Percentiles rank a stretch among this genome's conserved stretches.
Evolutionary conservation across 2,797 vertebrate species (phyloP).

Genomic region (Acrossocheilus wenchowensis): DNA sequence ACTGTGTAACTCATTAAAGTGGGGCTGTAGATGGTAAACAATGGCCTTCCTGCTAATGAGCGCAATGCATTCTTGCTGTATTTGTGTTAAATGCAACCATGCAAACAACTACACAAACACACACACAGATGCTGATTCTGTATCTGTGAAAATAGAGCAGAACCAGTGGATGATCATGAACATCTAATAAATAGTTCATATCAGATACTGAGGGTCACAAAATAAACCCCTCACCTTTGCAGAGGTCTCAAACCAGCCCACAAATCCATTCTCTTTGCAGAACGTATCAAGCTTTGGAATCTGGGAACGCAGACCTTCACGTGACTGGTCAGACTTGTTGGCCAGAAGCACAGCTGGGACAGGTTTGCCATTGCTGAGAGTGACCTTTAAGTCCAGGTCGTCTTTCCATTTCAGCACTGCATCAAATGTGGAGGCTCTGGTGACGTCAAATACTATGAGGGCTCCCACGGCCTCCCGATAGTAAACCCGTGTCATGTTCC

Average conservation of each 20-base stretch:
- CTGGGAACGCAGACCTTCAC: slow-evolving; percentile 73
- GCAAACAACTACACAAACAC: slow-evolving; percentile 34
- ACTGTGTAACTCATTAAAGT: slow-evolving; percentile 69
- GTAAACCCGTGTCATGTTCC: slow-evolving; percentile 86
- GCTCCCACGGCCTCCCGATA: slow-evolving; percentile 84
- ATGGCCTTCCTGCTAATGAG: slow-evolving; percentile 48
- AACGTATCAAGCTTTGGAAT: slow-evolving; percentile 80
- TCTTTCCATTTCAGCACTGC: slow-evolving; percentile 84
- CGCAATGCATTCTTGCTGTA: slow-evolving; percentile 58
- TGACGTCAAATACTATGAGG: slow-evolving; percentile 83
- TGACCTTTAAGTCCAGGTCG: slow-evolving; percentile 83
- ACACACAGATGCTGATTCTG: slow-evolving; percentile 2
- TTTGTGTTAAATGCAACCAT: slow-evolving; percentile 34
- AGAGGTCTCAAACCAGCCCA: slow-evolving; percentile 82
- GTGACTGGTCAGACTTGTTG: slow-evolving; percentile 81
- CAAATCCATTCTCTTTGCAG: slow-evolving; percentile 78
- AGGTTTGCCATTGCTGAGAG: slow-evolving; percentile 76
- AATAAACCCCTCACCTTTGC: slow-evolving; percentile 73
- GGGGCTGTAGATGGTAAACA: slow-evolving; percentile 47
- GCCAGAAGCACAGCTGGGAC: slow-evolving; percentile 81
- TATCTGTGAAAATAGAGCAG: slow-evolving; percentile 19
- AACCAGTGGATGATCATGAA: slow-evolving; percentile 7
- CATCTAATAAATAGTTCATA: background rate
- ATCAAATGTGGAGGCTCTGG: slow-evolving; percentile 80
- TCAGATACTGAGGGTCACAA: background rate